Evolutionary conservation across 2,888 invertebrate species (phyloP).

Genomic region (Heliconius aoede): DNA sequence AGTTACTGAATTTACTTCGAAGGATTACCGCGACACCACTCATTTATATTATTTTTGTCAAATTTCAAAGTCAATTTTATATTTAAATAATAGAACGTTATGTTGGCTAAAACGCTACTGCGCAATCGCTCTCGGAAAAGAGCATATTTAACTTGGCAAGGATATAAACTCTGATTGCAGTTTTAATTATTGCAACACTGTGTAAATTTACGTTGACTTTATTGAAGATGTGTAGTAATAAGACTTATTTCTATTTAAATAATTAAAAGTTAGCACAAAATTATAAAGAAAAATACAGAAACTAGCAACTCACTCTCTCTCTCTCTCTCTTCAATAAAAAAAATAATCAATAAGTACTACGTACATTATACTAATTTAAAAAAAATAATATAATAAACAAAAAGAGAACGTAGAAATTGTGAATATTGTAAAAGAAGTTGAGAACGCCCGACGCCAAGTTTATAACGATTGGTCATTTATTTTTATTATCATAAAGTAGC

Average conservation of each 20-base stretch:
- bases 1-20: background rate
- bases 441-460: constrained; percentile 57
- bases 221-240: background rate
- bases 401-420: constrained; percentile 25
- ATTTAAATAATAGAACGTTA: constrained; percentile 1
- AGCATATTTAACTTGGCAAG: constrained; percentile 22
- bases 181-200: constrained; percentile 14
- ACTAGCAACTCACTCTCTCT: background rate
- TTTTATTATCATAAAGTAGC: constrained; percentile 60
- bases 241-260: too few relatives aligned
- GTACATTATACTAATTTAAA: too few relatives aligned
- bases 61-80: background rate
- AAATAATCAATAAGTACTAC: too few relatives aligned
- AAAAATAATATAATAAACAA: background rate
- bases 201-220: constrained; percentile 1
- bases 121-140: constrained; percentile 8
- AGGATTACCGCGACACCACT: background rate
- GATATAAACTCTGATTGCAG: constrained; percentile 23
- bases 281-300: background rate
- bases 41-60: background rate
- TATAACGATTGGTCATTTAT: constrained; percentile 55
- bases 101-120: constrained; percentile 1
- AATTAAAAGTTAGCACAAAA: background rate
- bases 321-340: background rate
- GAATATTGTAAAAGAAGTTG: constrained; percentile 49